A percentile compares a stretch with the other conserved stretches of the same genome.
These are phyloP conservation scores for Dicyrtomina minuta DNA, from an alignment of 2,888 invertebrate species.

Conservation along the genomic window DNA sequence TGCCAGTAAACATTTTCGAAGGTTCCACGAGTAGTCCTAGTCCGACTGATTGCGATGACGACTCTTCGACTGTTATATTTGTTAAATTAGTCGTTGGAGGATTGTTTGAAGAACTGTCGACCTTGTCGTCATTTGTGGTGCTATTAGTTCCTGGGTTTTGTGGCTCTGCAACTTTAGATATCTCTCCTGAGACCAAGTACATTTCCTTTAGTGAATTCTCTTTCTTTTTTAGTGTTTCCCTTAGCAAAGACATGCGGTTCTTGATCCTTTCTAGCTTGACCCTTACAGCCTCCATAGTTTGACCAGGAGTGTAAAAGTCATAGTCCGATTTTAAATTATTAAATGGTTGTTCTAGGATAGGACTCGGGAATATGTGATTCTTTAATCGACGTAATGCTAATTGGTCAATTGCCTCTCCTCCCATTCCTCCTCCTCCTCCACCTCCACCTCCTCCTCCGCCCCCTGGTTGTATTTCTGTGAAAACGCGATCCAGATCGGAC, in stretches of 20 bases:
- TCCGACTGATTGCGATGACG: too few species aligned
- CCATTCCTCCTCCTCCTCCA: neutral
- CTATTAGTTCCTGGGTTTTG: too few species aligned
- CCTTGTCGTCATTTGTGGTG: too few species aligned
- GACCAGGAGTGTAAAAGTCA: conserved; percentile 18
- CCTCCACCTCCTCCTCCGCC: neutral
- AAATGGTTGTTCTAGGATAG: neutral
- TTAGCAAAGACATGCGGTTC: neutral
- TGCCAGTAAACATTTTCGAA: too few species aligned
- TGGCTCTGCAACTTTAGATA: too few species aligned
- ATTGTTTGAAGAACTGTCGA: too few species aligned
- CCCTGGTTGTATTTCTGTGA: neutral
- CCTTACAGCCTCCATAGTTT: conserved; percentile 8
- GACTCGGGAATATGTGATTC: conserved; percentile 8
- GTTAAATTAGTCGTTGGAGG: too few species aligned
- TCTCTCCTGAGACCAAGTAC: too few species aligned
- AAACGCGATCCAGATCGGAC: neutral
- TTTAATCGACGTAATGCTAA: too few species aligned
- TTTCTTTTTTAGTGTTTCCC: neutral
- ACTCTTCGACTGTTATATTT: too few species aligned
- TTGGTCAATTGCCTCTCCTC: neutral
- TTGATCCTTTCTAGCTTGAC: neutral
- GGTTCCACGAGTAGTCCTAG: too few species aligned
- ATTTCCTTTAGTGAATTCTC: neutral
- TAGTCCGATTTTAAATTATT: conserved; percentile 4